A percentile compares a stretch with the other conserved stretches of the same genome.
phyloP scores from a whole-genome alignment of 2,888 invertebrate genomes.

The Xestobium rufovillosum region DNA sequence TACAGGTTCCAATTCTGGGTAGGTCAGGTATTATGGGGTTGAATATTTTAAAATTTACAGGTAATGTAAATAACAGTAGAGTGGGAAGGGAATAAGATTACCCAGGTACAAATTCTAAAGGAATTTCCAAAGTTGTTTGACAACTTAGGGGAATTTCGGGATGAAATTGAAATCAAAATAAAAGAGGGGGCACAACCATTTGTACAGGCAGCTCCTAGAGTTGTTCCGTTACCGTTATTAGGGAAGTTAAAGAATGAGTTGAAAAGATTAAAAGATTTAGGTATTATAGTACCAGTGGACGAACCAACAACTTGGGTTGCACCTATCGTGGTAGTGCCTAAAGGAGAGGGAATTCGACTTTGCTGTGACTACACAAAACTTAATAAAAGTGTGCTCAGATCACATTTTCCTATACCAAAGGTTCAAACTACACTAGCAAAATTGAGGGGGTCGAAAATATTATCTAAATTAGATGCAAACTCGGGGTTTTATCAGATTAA shows the following conservation, averaged over 20 bases:
- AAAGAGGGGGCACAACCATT: constrained; percentile 8
- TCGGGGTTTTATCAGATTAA: constrained; percentile 13
- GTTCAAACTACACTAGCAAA: constrained; percentile 23
- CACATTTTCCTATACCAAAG: constrained; percentile 25
- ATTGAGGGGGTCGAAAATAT: constrained; percentile 22
- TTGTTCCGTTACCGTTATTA: constrained; percentile 16
- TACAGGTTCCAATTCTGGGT: neutral
- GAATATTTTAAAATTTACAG: neutral
- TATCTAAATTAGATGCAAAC: constrained; percentile 25
- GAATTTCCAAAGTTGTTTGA: constrained; percentile 14
- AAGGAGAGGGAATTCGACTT: constrained; percentile 14
- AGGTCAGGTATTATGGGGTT: neutral
- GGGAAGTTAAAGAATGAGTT: constrained; percentile 15
- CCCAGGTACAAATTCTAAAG: too few species aligned
- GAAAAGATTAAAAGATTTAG: constrained; percentile 8
- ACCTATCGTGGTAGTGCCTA: constrained; percentile 17
- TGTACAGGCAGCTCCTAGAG: constrained; percentile 14
- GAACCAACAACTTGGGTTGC: constrained; percentile 16
- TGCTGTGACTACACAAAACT: constrained; percentile 20
- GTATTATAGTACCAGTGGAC: constrained; percentile 15
- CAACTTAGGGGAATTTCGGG: constrained; percentile 14
- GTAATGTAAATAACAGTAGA: neutral
- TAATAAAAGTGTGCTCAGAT: constrained; percentile 19
- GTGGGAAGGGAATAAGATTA: too few species aligned
- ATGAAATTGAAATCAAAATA: constrained; percentile 13